phyloP scores from a whole-genome alignment of 2,797 vertebrate species.

The Peromyscus melanophrys region DNA sequence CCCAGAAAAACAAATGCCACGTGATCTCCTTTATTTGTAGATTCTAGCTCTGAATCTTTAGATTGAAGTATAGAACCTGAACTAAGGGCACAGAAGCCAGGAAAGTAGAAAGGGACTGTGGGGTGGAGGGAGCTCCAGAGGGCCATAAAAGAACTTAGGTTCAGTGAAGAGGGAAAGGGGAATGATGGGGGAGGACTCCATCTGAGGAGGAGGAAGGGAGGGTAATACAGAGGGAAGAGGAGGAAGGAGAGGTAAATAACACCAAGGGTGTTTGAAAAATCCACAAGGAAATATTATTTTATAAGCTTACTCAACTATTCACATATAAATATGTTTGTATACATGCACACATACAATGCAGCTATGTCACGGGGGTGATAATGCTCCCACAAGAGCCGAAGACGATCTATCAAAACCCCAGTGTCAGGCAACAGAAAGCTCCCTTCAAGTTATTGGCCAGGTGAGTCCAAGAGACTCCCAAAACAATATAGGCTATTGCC shows the following conservation, averaged over 20 bases:
- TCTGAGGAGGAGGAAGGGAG: not conserved
- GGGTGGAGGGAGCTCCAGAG: not conserved
- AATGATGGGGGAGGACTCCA: not conserved
- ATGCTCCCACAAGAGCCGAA: not conserved
- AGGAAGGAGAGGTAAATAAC: not conserved
- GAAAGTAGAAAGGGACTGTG: not conserved
- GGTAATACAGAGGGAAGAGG: not conserved
- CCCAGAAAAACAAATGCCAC: not conserved
- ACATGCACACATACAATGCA: not conserved
- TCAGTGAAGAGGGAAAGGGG: not conserved
- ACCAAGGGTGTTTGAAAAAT: not conserved
- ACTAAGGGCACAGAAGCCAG: not conserved
- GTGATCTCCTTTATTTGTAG: not conserved
- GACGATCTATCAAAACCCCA: not conserved
- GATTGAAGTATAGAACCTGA: not conserved
- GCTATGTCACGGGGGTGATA: not conserved
- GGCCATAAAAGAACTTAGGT: not conserved
- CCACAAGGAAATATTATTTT: not conserved
- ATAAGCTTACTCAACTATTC: not conserved
- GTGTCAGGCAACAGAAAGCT: not conserved
- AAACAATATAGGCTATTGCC: not conserved
- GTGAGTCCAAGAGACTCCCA: not conserved
- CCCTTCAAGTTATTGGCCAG: not conserved
- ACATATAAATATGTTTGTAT: not conserved
- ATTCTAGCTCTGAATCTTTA: not conserved